Evolutionary conservation across 1,140 invertebrate species (phyloP).

Genomic region (Mactra quadrangularis): DNA sequence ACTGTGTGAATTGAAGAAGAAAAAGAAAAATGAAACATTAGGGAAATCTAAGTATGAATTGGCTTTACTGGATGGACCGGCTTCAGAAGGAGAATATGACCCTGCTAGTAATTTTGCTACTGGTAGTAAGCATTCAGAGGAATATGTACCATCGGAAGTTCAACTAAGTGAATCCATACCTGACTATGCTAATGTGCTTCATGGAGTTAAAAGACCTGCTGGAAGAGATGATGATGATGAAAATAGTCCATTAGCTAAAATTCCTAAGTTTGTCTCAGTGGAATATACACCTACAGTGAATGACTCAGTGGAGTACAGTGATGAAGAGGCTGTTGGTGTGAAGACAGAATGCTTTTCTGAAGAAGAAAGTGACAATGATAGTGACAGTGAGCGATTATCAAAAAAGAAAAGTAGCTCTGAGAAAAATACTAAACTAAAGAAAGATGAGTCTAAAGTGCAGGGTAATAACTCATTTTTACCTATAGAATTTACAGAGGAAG

Average conservation of each 20-base stretch:
- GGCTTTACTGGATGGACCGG: conserved; percentile 53
- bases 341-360: conserved; percentile 50
- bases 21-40: conserved; percentile 59
- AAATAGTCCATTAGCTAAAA: conserved; percentile 44
- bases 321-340: conserved; percentile 56
- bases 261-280: conserved; percentile 57
- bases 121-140: neutral
- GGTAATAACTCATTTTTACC: conserved; percentile 13
- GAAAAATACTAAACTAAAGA: neutral
- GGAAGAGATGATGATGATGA: conserved; percentile 57
- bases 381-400: conserved; percentile 8
- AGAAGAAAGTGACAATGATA: conserved; percentile 43
- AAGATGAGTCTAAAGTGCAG: conserved; percentile 15
- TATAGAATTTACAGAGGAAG: conserved; percentile 56
- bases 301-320: conserved; percentile 55
- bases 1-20: conserved; percentile 86
- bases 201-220: conserved; percentile 39
- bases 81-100: conserved; percentile 75
- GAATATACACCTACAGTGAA: conserved; percentile 52
- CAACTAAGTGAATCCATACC: neutral
- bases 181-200: conserved; percentile 50
- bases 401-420: conserved; percentile 9
- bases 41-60: conserved; percentile 59
- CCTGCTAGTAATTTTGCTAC: conserved; percentile 76
- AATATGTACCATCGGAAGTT: conserved; percentile 8